Conservation (phyloP, 2,888 invertebrate genomes). For the Hirtodrosophila histrioides region DNA sequence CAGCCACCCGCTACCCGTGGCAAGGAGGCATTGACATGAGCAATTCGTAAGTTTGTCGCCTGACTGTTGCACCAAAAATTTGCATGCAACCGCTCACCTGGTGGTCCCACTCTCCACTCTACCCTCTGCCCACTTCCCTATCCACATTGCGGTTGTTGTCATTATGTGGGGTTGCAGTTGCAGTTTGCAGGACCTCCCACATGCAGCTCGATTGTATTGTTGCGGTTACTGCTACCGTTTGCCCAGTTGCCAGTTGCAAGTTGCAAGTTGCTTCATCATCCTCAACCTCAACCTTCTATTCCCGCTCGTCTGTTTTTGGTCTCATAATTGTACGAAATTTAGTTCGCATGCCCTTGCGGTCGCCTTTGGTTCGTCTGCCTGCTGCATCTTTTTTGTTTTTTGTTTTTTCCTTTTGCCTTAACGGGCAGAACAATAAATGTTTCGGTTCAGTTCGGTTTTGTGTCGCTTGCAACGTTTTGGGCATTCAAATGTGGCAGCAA, state of each 20-base stretch:
- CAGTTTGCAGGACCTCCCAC: slow-evolving; percentile 74
- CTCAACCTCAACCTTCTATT: slow-evolving; percentile 12
- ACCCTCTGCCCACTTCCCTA: not conserved
- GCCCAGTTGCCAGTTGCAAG: slow-evolving; percentile 39
- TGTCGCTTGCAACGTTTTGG: slow-evolving; percentile 48
- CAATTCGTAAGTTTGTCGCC: slow-evolving; percentile 84
- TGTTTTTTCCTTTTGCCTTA: slow-evolving; percentile 61
- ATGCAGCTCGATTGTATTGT: slow-evolving; percentile 70
- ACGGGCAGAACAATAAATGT: slow-evolving; percentile 81
- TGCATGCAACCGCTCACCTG: slow-evolving; percentile 71
- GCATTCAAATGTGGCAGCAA: slow-evolving; percentile 65
- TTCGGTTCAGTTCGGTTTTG: slow-evolving; percentile 44
- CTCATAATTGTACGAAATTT: slow-evolving; percentile 82
- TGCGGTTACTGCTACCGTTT: slow-evolving; percentile 76
- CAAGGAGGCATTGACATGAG: slow-evolving; percentile 63
- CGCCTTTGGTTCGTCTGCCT: slow-evolving; percentile 62
- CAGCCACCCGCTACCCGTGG: slow-evolving; percentile 60
- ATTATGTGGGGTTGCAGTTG: slow-evolving; percentile 58
- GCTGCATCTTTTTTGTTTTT: not conserved
- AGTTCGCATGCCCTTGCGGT: slow-evolving; percentile 81
- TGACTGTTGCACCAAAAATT: slow-evolving; percentile 56
- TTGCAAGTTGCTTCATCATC: slow-evolving; percentile 32
- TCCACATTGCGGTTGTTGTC: slow-evolving; percentile 67
- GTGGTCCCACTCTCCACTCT: slow-evolving; percentile 61
- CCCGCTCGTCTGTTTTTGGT: slow-evolving; percentile 48